Percentiles rank a stretch among this genome's conserved stretches.
Conservation (phyloP, 2,113 vertebrate genomes). For the sheep (Ovis aries) region ARS-UI_Ramb_v3.0 NC_056070.1:17772501-17773000, state of each 20-base stretch:
- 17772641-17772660: not conserved
- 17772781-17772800: not conserved
- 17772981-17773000: not conserved
- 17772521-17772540: not conserved
- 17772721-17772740: not conserved
- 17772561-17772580: conserved; percentile 5
- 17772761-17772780: not conserved
- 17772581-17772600: not conserved
- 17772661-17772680: not conserved
- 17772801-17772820: not conserved
- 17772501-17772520: not conserved
- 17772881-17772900: not conserved
- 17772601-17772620: not conserved
- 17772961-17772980: not conserved
- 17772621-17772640: not conserved
- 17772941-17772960: not conserved
- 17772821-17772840: not conserved
- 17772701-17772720: not conserved
- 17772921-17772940: not conserved
- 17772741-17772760: not conserved
- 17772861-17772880: not conserved
- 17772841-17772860: not conserved
- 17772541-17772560: not conserved
- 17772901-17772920: not conserved
- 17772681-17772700: not conserved